Evolutionary conservation across 1,140 invertebrate species (phyloP), one percentile per base, ranked within the genome.

Genomic region (Atta cephalotes): DNA sequence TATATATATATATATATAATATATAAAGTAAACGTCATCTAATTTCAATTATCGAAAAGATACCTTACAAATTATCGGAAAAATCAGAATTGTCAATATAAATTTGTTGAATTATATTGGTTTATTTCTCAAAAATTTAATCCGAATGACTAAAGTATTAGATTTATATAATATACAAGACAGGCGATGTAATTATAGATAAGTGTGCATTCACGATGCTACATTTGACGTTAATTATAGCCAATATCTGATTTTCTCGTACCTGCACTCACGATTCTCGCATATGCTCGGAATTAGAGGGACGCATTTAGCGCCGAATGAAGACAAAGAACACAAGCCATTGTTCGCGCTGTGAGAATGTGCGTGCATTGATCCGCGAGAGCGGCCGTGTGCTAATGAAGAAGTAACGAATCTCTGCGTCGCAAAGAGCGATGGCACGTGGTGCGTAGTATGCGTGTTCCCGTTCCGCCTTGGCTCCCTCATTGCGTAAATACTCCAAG

Each of bases 331-430:
- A 76, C 28, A 51, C 56, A 18, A n/a, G 68, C 70, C 45, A 89
- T 90, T 89, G 88, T 89, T 86, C 74, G 70, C 71, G 79, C 14
- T 28, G 66, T 35, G 39, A 49, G 65, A 71, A 71, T 89, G 86
- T 72, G 78, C 82, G 88, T 78, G 62, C 85, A 90, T 90, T 85
- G 89, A 90, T 90, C 88, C 88, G 62, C 77, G 70, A 89, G 76
- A 80, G 60, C 81, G 58, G 76, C 28, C 68, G 65, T 77, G 68
- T 89, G 77, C 71, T 72, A 58, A 66, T 78, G 53, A 89, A 82
- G 53, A 87, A 82, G 70, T 87, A 25, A 89, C 85, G 65, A 89
- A 89, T 79, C 65, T 74, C 14, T 12, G 72, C 88, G 63, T 21
- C 56, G 49, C n/a, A 60, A 53, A 51, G 74, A 87, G n/a, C 63